Evolutionary conservation across 2,888 invertebrate genomes (phyloP), one percentile per base, ranked within the genome.

Genomic region (Drosophila macrospina): DNA sequence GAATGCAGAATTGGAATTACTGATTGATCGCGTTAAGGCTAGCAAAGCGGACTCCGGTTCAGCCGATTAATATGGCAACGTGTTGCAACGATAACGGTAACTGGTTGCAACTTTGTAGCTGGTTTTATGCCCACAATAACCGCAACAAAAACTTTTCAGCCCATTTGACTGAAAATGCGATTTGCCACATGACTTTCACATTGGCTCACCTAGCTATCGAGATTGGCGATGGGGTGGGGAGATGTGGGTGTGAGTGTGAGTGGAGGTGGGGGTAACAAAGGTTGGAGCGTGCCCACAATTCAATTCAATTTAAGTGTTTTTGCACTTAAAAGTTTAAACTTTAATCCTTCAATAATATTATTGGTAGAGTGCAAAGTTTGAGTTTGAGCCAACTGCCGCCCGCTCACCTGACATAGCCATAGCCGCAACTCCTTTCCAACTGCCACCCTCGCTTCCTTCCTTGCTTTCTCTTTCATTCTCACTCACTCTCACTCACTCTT

Each of bases 311-410:
- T 57, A 85, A 88, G 80, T 88, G 89, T 75, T 85, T 88, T 81
- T 85, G 87, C 85, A 85, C 85, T 85, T 85, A 88, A 85, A 88
- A 85, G 89, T 87, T 88, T 68, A 69, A 85, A 85, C 80, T 85
- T 85, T 85, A 88, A 85, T 88, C 85, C 86, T 89, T 85, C 86
- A 87, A 85, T 89, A 85, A 87, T 88, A 87, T 88, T 87, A 74
- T 85, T 66, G 72, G 64, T 62, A 48, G 69, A 83, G 86, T 84
- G 86, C 69, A 85, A 87, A 85, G 89, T 88, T 87, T 70, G 57
- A 75, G 67, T 52, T 66, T 57, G 34, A 13, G 34, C 41, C 39
- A 56, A 60, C 51, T 28, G 26, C 11, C 56, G 10, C 11, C 34
- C 48, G n/a, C n/a, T 30, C 48, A 36, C 28, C 59, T 50, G 39